A percentile compares a stretch with the other conserved stretches of the same genome.
phyloP scores from a whole-genome alignment of 2,113 vertebrate species.

The Pseudorhombus dupliciocellatus region DNA sequence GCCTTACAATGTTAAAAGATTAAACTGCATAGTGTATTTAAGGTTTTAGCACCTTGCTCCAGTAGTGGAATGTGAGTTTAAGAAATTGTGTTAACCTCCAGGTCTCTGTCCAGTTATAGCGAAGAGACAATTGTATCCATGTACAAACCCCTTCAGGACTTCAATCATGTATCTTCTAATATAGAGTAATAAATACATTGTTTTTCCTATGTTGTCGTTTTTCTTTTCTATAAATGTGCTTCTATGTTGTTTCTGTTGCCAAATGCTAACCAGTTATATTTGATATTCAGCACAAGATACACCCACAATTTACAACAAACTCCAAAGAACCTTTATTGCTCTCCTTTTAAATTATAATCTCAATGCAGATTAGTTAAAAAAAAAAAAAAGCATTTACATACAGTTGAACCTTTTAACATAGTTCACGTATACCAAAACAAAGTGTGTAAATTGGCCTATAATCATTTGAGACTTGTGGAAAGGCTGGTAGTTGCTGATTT shows the following conservation, averaged over 20 bases:
- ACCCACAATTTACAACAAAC: conserved; percentile 3
- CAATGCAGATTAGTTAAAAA: conserved; percentile 74
- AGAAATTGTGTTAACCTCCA: conserved; percentile 27
- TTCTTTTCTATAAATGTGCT: background rate
- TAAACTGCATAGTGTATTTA: conserved; percentile 13
- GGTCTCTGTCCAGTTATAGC: conserved; percentile 23
- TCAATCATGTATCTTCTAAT: conserved; percentile 74
- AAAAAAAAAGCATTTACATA: conserved; percentile 67
- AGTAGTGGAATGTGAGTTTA: background rate
- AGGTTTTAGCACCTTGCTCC: conserved; percentile 16
- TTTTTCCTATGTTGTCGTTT: conserved; percentile 54
- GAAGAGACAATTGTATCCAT: conserved; percentile 39
- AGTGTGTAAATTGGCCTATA: background rate
- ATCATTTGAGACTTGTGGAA: conserved; percentile 20
- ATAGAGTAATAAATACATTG: conserved; percentile 75
- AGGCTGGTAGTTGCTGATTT: conserved; percentile 45
- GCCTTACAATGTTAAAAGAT: conserved; percentile 39
- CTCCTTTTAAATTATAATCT: conserved; percentile 65
- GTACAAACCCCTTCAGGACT: conserved; percentile 67
- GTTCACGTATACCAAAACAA: conserved; percentile 8
- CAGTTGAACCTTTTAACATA: conserved; percentile 30
- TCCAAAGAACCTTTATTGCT: conserved; percentile 71
- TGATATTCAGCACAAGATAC: background rate
- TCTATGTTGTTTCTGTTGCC: too few species aligned
- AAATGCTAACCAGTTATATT: background rate